Conservation (phyloP, 2,797 vertebrate species). For the Poeciliopsis gracilis region DNA sequence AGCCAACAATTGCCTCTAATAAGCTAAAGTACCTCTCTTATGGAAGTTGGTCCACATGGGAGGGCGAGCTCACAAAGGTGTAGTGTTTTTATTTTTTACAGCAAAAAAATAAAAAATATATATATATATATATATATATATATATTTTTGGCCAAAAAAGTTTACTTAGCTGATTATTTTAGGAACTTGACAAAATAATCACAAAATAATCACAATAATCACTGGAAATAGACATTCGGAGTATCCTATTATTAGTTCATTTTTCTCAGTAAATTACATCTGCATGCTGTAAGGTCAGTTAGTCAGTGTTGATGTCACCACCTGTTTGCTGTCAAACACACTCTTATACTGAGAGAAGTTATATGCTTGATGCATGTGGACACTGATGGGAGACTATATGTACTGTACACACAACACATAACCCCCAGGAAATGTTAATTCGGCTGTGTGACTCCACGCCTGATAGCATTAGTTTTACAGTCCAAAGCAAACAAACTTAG, state of each 20-base stretch:
- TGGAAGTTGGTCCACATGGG: constrained; percentile 92
- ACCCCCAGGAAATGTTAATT: neutral
- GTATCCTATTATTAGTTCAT: neutral
- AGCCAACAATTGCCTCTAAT: constrained; percentile 80
- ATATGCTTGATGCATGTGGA: constrained; percentile 35
- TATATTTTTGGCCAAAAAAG: no score
- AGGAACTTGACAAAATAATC: neutral
- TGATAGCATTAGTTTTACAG: constrained; percentile 21
- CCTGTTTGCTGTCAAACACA: constrained; percentile 68
- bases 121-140: no score
- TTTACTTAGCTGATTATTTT: no score
- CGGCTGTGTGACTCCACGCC: constrained; percentile 19
- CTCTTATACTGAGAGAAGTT: constrained; percentile 24
- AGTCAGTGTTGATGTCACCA: constrained; percentile 49
- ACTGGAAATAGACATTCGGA: constrained; percentile 1
- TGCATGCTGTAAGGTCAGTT: constrained; percentile 47
- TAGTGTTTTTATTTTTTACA: constrained; percentile 73
- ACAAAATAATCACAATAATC: neutral
- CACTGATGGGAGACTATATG: constrained; percentile 40
- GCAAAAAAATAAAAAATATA: no score
- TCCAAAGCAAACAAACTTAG: constrained; percentile 38
- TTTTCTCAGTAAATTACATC: constrained; percentile 2
- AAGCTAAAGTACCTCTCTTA: constrained; percentile 78
- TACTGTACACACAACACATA: constrained; percentile 50
- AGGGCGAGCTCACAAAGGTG: constrained; percentile 78